These are phyloP conservation scores for Phrynocephalus versicolor DNA, from an alignment of 2,113 vertebrate genomes.

Conservation along the genomic window DNA sequence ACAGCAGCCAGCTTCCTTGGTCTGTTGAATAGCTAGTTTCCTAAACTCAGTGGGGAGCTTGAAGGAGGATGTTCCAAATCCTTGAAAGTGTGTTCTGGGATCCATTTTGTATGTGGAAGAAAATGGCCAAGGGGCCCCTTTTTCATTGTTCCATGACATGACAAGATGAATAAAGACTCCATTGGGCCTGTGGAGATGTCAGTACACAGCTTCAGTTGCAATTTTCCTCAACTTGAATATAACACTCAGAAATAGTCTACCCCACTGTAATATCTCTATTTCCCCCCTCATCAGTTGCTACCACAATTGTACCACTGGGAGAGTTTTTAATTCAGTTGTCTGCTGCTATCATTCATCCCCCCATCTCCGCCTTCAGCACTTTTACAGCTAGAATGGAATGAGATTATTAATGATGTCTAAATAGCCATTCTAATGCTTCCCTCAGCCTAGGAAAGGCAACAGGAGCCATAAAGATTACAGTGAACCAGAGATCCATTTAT, in stretches of 20 bases:
- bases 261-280: slow-evolving; percentile 39
- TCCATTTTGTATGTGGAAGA: neutral
- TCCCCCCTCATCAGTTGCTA: slow-evolving; percentile 43
- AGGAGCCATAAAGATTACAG: slow-evolving; percentile 43
- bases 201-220: slow-evolving; percentile 27
- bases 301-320: slow-evolving; percentile 9
- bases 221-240: slow-evolving; percentile 29
- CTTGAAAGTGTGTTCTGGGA: neutral
- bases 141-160: slow-evolving; percentile 10
- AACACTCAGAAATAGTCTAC: slow-evolving; percentile 51
- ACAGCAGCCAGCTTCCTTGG: neutral
- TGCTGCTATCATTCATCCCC: slow-evolving; percentile 39
- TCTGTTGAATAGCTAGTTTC: slow-evolving; percentile 7
- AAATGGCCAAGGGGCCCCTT: neutral
- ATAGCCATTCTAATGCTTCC: slow-evolving; percentile 49
- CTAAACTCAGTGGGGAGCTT: neutral
- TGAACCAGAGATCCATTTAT: slow-evolving; percentile 48
- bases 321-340: slow-evolving; percentile 44
- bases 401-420: slow-evolving; percentile 63
- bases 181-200: slow-evolving; percentile 8
- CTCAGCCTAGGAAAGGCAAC: slow-evolving; percentile 46
- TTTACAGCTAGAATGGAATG: slow-evolving; percentile 38
- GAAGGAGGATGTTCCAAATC: slow-evolving; percentile 10
- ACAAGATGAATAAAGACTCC: neutral
- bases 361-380: slow-evolving; percentile 18